Conservation (phyloP, 2,797 vertebrate species). For the Hipposideros larvatus region DNA sequence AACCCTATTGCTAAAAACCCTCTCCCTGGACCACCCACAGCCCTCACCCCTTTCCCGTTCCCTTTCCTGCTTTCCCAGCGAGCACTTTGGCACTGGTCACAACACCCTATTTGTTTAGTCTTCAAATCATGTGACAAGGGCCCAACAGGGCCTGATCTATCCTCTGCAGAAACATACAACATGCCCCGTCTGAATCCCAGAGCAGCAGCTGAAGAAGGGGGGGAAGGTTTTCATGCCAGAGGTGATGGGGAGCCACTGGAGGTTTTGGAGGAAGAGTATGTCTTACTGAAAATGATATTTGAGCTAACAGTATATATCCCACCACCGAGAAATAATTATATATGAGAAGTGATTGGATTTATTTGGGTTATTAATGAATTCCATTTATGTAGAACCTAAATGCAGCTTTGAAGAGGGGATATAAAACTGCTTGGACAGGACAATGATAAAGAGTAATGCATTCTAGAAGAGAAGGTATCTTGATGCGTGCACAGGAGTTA, state of each 20-base stretch:
- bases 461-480: neutral
- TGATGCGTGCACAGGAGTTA: neutral
- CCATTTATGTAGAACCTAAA: neutral
- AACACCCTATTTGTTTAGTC: neutral
- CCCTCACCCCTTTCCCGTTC: too few species aligned
- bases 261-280: neutral
- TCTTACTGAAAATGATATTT: neutral
- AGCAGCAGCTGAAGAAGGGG: neutral
- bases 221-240: neutral
- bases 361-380: neutral
- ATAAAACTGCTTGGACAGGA: neutral
- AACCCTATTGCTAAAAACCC: neutral
- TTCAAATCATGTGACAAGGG: neutral
- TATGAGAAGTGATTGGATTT: neutral
- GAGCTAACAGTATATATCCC: neutral
- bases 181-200: neutral
- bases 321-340: neutral
- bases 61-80: neutral
- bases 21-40: neutral
- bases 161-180: too few species aligned
- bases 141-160: neutral
- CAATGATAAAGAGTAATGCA: neutral
- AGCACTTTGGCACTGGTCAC: neutral
- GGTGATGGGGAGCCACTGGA: neutral
- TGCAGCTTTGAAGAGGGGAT: neutral